Evolutionary conservation across 2,888 invertebrate species (phyloP).

Genomic region (Ferrisia virgata): DNA sequence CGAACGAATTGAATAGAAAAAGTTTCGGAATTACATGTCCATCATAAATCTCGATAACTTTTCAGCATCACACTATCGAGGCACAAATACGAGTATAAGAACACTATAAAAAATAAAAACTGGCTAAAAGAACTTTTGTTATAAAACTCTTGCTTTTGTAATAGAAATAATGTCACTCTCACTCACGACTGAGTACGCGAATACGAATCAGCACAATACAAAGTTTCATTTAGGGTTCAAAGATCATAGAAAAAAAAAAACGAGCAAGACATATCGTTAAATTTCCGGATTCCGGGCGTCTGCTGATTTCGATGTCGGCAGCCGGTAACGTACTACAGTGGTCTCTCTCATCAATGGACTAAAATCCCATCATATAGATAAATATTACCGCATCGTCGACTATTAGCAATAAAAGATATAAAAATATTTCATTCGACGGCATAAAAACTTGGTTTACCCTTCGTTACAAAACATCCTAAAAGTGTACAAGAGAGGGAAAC

Average conservation of each 20-base stretch:
- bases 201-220: background rate
- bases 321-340: no score
- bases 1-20: no score
- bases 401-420: background rate
- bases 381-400: conserved; percentile 5
- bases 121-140: background rate
- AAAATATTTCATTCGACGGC: background rate
- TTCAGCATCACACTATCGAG: no score
- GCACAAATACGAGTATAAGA: no score
- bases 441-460: conserved; percentile 7
- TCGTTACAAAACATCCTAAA: background rate
- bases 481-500: no score
- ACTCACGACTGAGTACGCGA: background rate
- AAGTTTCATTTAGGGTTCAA: background rate
- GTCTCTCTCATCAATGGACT: background rate
- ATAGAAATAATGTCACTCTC: background rate
- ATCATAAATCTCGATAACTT: no score
- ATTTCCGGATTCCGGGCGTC: background rate
- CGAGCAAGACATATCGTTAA: background rate
- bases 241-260: background rate
- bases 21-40: no score
- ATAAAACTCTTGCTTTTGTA: background rate
- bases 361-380: background rate
- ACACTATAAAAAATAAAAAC: no score
- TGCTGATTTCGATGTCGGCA: background rate